phyloP scores from a whole-genome alignment of 2,888 invertebrate genomes.

The Chymomyza procnemis region DNA sequence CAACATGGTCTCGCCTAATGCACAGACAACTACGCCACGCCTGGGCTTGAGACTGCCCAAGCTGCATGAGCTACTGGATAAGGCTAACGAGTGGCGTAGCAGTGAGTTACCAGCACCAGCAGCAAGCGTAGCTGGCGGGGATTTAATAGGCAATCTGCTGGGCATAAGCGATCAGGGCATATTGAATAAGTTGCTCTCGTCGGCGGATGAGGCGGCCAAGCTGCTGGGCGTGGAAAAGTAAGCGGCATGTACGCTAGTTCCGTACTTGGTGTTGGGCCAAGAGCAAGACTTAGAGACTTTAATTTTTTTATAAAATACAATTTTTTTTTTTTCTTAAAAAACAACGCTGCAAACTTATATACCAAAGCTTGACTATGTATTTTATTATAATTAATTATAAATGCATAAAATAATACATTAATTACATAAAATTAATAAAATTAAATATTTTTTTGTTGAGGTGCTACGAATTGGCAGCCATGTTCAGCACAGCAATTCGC shows the following conservation, averaged over 20 bases:
- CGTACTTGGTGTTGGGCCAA: no score
- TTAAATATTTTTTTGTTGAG: conserved; percentile 24
- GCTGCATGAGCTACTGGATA: conserved; percentile 75
- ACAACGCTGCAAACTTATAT: neutral
- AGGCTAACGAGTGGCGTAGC: conserved; percentile 78
- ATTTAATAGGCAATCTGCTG: conserved; percentile 92
- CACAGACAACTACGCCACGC: conserved; percentile 17
- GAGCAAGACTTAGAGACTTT: neutral
- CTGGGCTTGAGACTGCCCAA: conserved; percentile 66
- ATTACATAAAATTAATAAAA: neutral
- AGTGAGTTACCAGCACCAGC: neutral
- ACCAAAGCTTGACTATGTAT: conserved; percentile 7
- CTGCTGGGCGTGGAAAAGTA: conserved; percentile 89
- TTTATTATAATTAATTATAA: no score
- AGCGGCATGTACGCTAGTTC: conserved; percentile 26
- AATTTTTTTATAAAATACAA: neutral
- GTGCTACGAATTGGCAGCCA: neutral
- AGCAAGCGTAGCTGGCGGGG: conserved; percentile 78
- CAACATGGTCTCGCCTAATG: conserved; percentile 30
- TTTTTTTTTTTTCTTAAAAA: conserved; percentile 6
- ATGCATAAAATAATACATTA: neutral
- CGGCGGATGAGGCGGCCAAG: conserved; percentile 91
- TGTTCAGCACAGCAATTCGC: neutral
- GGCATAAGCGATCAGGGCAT: conserved; percentile 92
- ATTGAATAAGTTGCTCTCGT: conserved; percentile 90